Conservation (phyloP, 2,888 invertebrate genomes). For the Cordilura impudica region DNA sequence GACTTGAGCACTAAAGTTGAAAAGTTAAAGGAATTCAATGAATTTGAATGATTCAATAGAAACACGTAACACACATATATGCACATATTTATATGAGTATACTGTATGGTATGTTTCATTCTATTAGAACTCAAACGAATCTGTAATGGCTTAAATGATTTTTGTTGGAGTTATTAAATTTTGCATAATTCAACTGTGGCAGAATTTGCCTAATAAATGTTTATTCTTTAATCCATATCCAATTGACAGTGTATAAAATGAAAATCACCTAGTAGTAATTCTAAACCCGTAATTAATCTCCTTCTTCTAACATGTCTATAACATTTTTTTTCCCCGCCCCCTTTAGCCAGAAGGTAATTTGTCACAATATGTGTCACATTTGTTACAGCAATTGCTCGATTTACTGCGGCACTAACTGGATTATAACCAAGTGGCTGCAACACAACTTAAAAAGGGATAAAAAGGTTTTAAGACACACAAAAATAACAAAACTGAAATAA, state of each 20-base stretch:
- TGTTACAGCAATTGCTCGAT: constrained; percentile 75
- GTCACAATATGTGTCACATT: constrained; percentile 79
- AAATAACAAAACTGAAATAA: neutral
- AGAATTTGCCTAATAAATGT: too few relatives aligned
- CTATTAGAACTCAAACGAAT: neutral
- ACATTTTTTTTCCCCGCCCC: neutral
- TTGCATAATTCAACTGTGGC: too few relatives aligned
- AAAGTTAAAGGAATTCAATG: constrained; percentile 60
- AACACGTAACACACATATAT: constrained; percentile 23
- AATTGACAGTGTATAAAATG: too few relatives aligned
- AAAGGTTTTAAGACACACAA: neutral
- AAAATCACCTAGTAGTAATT: neutral
- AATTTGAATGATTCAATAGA: constrained; percentile 52
- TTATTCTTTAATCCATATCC: too few relatives aligned
- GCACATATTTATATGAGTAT: neutral
- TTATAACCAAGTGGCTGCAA: constrained; percentile 48
- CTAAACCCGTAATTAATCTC: neutral
- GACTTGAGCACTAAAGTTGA: constrained; percentile 53
- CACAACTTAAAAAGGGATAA: neutral
- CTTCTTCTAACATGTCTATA: neutral
- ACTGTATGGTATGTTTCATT: too few relatives aligned
- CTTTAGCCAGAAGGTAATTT: constrained; percentile 76
- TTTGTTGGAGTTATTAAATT: neutral
- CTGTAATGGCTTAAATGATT: neutral
- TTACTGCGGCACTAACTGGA: constrained; percentile 63